Evolutionary conservation across 2,797 vertebrate species (phyloP), one percentile per base, ranked within the genome.

Genomic region (Rhinichthys osculus): DNA sequence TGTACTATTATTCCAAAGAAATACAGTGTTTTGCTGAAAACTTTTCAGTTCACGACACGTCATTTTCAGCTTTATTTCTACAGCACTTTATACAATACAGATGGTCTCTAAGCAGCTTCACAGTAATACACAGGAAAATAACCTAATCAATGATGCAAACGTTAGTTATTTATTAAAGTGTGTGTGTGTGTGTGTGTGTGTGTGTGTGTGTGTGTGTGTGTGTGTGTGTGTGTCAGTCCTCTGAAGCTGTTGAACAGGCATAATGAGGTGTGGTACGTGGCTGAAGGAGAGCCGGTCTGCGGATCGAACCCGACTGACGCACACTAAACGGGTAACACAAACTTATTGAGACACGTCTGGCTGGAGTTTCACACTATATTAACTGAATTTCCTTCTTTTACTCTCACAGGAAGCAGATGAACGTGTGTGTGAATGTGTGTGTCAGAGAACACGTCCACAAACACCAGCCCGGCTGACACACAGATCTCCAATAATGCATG

Each of bases 241-340:
- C 85, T 95, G 88, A 96, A 95, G 93, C 90, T 96, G 78, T 3
- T 95, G 86, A 94, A 95, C 92, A 93, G 95, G 73, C 95, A 96
- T 91, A 96, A 96, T 42, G 96, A 96, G 91, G 93, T 96, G 74
- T 96, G 96, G 95, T 96, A 95, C 2, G 83, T 95, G 52, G 90
- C 93, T 0, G 92, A 94, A 59, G 95, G 93, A 2, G 90, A 93
- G 74, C 90, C 91, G 0, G 91, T 94, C n/a, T 96, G 95, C 87
- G 85, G 87, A 40, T 80, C 82, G 21, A 85, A 83, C 9, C 82
- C 86, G 0, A 88, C 30, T 8, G 30, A 70, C 30, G 50, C 78
- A 10, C 66, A 62, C 23, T 70, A 80, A 81, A 67, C 38, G 38
- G n/a, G 67, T 70, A 79, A 52, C 16, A 52, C 50, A 52, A 0